phyloP scores from a whole-genome alignment of 2,888 invertebrate genomes.

The Chloroclystis v-ata region DNA sequence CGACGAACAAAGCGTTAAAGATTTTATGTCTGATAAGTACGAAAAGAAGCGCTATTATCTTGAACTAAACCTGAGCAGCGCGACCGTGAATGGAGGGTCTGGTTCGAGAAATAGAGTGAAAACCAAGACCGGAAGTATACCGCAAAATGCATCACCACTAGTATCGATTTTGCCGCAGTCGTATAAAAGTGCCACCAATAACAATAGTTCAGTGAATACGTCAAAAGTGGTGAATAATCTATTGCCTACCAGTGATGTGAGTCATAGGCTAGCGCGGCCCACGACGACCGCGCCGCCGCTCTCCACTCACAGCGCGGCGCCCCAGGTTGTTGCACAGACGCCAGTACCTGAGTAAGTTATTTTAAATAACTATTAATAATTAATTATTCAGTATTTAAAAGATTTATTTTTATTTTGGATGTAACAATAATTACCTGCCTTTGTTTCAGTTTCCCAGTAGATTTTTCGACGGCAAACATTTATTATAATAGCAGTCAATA shows the following conservation, averaged over 20 bases:
- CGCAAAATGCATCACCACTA: constrained; percentile 47
- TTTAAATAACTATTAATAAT: too few relatives aligned
- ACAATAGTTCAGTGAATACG: constrained; percentile 47
- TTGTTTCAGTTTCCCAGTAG: constrained; percentile 80
- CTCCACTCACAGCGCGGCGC: constrained; percentile 38
- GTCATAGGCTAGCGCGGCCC: constrained; percentile 58
- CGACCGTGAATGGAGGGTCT: constrained; percentile 51
- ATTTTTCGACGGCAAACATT: constrained; percentile 84
- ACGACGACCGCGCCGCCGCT: constrained; percentile 47
- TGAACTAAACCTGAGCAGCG: constrained; percentile 47
- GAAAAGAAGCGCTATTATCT: constrained; percentile 89
- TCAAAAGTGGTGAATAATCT: constrained; percentile 56
- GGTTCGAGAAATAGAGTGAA: constrained; percentile 54
- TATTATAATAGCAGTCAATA: constrained; percentile 81
- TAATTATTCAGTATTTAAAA: too few relatives aligned
- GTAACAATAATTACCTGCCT: constrained; percentile 10
- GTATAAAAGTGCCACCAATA: constrained; percentile 46
- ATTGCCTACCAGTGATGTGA: constrained; percentile 43
- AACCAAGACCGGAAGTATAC: constrained; percentile 50
- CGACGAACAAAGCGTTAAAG: constrained; percentile 93
- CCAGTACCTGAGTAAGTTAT: constrained; percentile 67
- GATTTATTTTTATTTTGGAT: too few relatives aligned
- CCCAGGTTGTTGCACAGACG: constrained; percentile 27
- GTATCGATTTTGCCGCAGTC: constrained; percentile 63
- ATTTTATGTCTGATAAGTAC: constrained; percentile 96